phyloP scores from a whole-genome alignment of 2,888 invertebrate genomes.

The Leucophenga montana region DNA sequence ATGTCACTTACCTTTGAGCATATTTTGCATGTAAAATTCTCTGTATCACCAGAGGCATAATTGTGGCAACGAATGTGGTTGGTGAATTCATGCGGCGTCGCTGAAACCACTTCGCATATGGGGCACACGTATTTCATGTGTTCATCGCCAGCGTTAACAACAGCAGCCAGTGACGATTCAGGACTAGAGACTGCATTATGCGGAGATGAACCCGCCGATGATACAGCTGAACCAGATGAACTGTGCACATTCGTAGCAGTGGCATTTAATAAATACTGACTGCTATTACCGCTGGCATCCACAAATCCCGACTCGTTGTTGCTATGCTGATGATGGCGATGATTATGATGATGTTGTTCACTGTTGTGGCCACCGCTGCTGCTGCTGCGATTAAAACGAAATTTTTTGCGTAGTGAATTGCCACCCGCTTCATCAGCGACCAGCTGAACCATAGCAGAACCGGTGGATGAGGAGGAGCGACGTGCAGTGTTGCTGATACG shows the following conservation, averaged over 20 bases:
- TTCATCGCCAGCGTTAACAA: constrained; percentile 69
- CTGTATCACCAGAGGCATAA: constrained; percentile 74
- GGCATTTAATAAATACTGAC: constrained; percentile 58
- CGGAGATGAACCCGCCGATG: constrained; percentile 42
- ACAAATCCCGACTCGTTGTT: constrained; percentile 72
- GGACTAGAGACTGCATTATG: constrained; percentile 62
- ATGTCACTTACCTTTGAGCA: constrained; percentile 73
- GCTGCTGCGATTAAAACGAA: constrained; percentile 67
- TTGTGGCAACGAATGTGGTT: constrained; percentile 81
- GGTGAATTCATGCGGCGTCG: constrained; percentile 80
- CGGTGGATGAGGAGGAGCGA: constrained; percentile 38
- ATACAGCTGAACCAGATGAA: constrained; percentile 34
- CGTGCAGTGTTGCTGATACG: constrained; percentile 17
- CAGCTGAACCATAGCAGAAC: constrained; percentile 51
- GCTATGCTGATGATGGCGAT: constrained; percentile 44
- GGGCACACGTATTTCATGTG: constrained; percentile 77
- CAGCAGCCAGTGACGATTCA: constrained; percentile 56
- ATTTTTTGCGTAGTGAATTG: constrained; percentile 71
- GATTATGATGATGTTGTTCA: constrained; percentile 27
- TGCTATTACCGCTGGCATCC: constrained; percentile 65
- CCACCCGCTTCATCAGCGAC: constrained; percentile 63
- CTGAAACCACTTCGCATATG: constrained; percentile 78
- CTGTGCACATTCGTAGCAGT: constrained; percentile 44
- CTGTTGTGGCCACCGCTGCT: constrained; percentile 28
- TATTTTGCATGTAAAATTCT: constrained; percentile 73